Conservation (phyloP, 2,113 vertebrate genomes). For the Passer domesticus region DNA sequence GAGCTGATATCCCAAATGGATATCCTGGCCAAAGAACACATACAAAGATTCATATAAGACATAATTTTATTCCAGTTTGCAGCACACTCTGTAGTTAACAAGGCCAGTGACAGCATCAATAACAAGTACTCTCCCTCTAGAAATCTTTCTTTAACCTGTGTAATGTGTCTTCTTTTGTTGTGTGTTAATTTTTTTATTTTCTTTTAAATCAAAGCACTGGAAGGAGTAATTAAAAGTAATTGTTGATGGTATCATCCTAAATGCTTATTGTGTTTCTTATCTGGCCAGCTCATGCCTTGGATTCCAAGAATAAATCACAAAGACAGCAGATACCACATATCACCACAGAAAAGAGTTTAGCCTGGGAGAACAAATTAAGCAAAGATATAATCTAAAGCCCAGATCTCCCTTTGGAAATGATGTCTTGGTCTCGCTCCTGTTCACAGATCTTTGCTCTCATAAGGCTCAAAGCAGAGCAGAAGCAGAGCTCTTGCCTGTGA, state of each 20-base stretch:
- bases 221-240: slow-evolving; percentile 58
- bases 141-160: neutral
- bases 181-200: neutral
- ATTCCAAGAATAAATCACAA: slow-evolving; percentile 66
- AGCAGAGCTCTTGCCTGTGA: neutral
- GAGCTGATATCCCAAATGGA: neutral
- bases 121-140: neutral
- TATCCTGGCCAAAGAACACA: neutral
- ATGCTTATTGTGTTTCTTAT: slow-evolving; percentile 50
- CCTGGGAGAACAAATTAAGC: slow-evolving; percentile 51
- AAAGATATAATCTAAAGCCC: slow-evolving; percentile 31
- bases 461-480: neutral
- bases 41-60: neutral
- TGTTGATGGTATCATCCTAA: slow-evolving; percentile 58
- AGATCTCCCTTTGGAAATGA: neutral
- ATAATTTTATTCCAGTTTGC: slow-evolving; percentile 34
- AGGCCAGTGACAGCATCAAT: neutral
- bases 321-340: slow-evolving; percentile 47
- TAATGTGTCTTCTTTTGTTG: neutral
- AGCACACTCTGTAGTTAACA: neutral
- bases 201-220: slow-evolving; percentile 22
- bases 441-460: neutral
- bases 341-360: slow-evolving; percentile 27
- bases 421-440: neutral
- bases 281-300: slow-evolving; percentile 51